phyloP scores from a whole-genome alignment of 2,888 invertebrate species.

The Clistopyga incitator region DNA sequence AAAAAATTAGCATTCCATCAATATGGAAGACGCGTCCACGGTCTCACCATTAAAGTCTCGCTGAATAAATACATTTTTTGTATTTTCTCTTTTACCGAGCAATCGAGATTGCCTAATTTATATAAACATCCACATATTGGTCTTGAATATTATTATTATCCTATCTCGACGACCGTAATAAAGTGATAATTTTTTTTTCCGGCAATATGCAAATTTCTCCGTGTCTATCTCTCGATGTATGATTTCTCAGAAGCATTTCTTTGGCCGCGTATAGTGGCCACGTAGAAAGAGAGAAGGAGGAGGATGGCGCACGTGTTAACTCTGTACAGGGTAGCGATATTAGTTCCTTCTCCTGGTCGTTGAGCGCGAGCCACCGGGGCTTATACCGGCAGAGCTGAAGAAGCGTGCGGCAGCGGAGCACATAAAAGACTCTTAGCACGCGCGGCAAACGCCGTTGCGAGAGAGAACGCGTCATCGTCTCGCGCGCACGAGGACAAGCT shows the following conservation, averaged over 20 bases:
- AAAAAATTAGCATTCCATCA: no score
- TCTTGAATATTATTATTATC: no score
- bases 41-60: no score
- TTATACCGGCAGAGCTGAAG: neutral
- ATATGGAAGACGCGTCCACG: no score
- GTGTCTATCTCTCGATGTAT: neutral
- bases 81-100: no score
- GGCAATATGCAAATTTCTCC: no score
- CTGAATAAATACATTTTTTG: no score
- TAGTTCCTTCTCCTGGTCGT: constrained; percentile 5
- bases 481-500: constrained; percentile 30
- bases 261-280: neutral
- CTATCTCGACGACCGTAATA: no score
- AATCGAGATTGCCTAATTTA: no score
- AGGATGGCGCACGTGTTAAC: neutral
- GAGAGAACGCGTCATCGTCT: constrained; percentile 53
- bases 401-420: constrained; percentile 22
- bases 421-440: constrained; percentile 57
- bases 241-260: constrained; percentile 16
- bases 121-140: no score
- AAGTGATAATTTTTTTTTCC: no score
- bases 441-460: constrained; percentile 58
- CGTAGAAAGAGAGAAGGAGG: neutral
- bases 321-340: neutral
- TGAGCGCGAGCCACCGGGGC: neutral